phyloP scores from a whole-genome alignment of 1,140 invertebrate species.

The Bombus breviceps region DNA sequence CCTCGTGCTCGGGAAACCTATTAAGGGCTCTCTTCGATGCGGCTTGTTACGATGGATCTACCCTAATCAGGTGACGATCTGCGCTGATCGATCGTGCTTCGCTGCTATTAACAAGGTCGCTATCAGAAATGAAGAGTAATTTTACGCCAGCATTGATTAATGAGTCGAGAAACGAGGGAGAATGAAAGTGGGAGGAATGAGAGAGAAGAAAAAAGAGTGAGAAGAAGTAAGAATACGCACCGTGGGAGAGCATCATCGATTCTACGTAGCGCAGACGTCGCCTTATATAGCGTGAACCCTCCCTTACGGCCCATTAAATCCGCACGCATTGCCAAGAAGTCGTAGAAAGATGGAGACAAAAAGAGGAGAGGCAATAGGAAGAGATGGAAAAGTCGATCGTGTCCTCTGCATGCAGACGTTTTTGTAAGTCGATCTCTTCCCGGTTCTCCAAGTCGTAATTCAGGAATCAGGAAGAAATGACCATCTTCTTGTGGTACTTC shows the following conservation, averaged over 20 bases:
- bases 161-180: background rate
- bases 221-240: background rate
- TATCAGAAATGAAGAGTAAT: conserved; percentile 40
- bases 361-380: conserved; percentile 9
- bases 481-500: background rate
- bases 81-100: conserved; percentile 37
- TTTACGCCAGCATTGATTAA: conserved; percentile 48
- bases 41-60: conserved; percentile 4
- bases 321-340: conserved; percentile 53
- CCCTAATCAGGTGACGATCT: conserved; percentile 47
- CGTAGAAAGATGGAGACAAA: conserved; percentile 40
- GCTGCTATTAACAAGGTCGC: conserved; percentile 37
- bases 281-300: conserved; percentile 53
- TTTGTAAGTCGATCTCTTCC: background rate
- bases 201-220: background rate
- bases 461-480: background rate
- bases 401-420: background rate
- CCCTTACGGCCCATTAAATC: conserved; percentile 62
- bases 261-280: conserved; percentile 36
- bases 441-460: background rate
- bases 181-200: background rate
- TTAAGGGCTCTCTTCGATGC: conserved; percentile 11
- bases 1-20: background rate
- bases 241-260: conserved; percentile 56
- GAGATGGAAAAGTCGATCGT: conserved; percentile 14